A percentile compares a stretch with the other conserved stretches of the same genome.
These are phyloP conservation scores for Leucozona laternaria DNA, from an alignment of 2,888 invertebrate genomes.

Conservation along the genomic window DNA sequence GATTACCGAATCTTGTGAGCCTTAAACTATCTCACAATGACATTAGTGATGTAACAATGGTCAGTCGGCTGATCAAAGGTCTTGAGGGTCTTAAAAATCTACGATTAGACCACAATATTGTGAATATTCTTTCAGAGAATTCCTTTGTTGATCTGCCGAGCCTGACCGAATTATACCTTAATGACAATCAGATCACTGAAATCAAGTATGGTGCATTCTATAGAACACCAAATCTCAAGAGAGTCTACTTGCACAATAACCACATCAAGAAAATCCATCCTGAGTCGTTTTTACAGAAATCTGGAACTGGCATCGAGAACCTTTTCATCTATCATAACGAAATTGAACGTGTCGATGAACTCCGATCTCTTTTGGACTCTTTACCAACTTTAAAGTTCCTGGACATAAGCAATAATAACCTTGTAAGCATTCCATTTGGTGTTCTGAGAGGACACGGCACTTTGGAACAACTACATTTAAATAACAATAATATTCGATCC, in stretches of 20 bases:
- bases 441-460: slow-evolving; percentile 91
- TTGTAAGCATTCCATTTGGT: slow-evolving; percentile 91
- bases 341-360: slow-evolving; percentile 89
- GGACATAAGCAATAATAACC: slow-evolving; percentile 91
- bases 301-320: slow-evolving; percentile 90
- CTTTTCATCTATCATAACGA: slow-evolving; percentile 90
- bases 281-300: slow-evolving; percentile 91
- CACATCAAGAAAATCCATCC: slow-evolving; percentile 90
- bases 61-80: slow-evolving; percentile 91
- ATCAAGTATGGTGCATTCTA: slow-evolving; percentile 92
- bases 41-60: slow-evolving; percentile 91
- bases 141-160: slow-evolving; percentile 91
- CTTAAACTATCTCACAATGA: slow-evolving; percentile 89
- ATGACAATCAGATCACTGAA: slow-evolving; percentile 90
- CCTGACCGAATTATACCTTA: slow-evolving; percentile 87
- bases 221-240: slow-evolving; percentile 89
- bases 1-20: slow-evolving; percentile 89
- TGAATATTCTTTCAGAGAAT: slow-evolving; percentile 89
- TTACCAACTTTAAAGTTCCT: slow-evolving; percentile 91
- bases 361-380: slow-evolving; percentile 90
- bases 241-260: slow-evolving; percentile 91
- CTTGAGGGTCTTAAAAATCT: slow-evolving; percentile 89
- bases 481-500: slow-evolving; percentile 90
- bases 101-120: slow-evolving; percentile 89
- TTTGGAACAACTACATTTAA: slow-evolving; percentile 91